Evolutionary conservation across 2,113 vertebrate species (phyloP), one percentile per base, ranked within the genome.

Genomic region (Laticauda colubrina): DNA sequence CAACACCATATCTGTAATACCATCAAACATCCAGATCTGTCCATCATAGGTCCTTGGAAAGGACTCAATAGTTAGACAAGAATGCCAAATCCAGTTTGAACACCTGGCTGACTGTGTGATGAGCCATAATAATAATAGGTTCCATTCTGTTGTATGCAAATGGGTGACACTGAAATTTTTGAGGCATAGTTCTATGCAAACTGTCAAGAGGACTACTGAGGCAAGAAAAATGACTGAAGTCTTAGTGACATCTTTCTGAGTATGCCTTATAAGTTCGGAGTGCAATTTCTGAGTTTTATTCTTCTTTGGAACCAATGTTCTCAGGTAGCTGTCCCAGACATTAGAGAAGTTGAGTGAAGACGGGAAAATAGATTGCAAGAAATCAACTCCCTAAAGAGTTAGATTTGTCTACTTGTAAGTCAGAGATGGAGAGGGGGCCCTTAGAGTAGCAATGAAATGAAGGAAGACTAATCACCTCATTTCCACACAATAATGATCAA

Each of bases 401-500:
- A 9, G 24, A 85, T 89, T 88, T 2, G 54, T 85, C 61, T 85
- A 39, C 11, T 54, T 51, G 59, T 90, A 54, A 56, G 89, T 39
- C 1, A 0, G 0, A 48, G 15, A 48, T 10, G 86, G n/a, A 81
- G 12, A 4, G 45, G 45, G 34, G 39, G 69, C 93, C 94, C 92
- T 93, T 69, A 85, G 55, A 55, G 51, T 91, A 12, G 0, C 0
- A 95, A 92, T 0, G 1, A 94, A 90, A 90, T 5, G 12, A 57
- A 69, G 69, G 39, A 54, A 54, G 34, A 48, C 92, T 90, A 93
- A 43, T 45, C 94, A 96, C 91, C 34, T 94, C 94, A 95, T 95
- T 95, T 89, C 75, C 39, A 3, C 0, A 18, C 45, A 45, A 51
- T 86, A 87, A 85, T 57, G 75, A 97, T 98, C 97, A 92, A 96